Conservation (phyloP, 2,888 invertebrate species). For the Lasioglossum marginatum region DNA sequence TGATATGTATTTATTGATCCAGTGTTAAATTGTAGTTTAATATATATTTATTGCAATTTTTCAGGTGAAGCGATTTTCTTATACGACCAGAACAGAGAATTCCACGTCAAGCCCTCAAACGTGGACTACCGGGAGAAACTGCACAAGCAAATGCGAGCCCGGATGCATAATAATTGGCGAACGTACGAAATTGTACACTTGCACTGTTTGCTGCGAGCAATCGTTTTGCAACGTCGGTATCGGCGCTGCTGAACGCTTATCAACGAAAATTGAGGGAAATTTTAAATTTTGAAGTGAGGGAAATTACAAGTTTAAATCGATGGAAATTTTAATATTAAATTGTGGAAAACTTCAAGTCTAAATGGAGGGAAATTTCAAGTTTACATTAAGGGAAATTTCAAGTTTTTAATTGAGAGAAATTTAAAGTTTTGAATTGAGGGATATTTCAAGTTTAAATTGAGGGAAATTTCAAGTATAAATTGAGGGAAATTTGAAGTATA, state of each 20-base stretch:
- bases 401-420: too few relatives aligned
- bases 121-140: conserved; percentile 94
- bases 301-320: too few relatives aligned
- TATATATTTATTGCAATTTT: neutral
- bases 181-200: conserved; percentile 94
- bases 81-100: conserved; percentile 93
- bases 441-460: too few relatives aligned
- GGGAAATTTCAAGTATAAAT: too few relatives aligned
- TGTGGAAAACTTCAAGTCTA: too few relatives aligned
- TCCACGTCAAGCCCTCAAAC: conserved; percentile 89
- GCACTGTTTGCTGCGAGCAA: conserved; percentile 93
- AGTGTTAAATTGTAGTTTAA: neutral
- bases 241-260: conserved; percentile 76
- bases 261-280: too few relatives aligned
- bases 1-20: neutral
- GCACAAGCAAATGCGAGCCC: conserved; percentile 93
- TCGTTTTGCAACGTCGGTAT: conserved; percentile 92
- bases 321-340: too few relatives aligned
- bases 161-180: conserved; percentile 96
- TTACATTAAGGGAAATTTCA: too few relatives aligned
- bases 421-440: too few relatives aligned
- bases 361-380: too few relatives aligned
- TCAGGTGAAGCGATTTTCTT: conserved; percentile 93
- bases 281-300: too few relatives aligned
- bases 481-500: too few relatives aligned